Evolutionary conservation across 2,797 vertebrate species (phyloP).

Genomic region (Heteromormyrus szaboi): DNA sequence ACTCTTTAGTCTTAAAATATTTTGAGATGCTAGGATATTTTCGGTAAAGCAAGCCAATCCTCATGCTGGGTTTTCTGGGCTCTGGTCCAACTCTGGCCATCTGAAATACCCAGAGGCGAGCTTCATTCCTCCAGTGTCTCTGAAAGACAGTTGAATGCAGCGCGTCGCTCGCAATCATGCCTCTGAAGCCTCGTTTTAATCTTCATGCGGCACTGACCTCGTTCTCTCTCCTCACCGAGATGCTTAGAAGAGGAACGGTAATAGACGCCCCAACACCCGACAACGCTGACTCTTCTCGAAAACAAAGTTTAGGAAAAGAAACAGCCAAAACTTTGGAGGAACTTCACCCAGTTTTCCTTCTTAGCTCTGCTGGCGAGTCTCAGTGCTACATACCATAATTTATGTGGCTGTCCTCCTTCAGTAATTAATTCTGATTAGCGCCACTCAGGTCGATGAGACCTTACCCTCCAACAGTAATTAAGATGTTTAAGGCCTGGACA

Average conservation of each 20-base stretch:
- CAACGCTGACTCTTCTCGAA: background rate
- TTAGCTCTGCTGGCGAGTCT: background rate
- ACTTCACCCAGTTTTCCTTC: background rate
- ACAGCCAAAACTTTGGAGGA: background rate
- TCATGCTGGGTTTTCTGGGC: background rate
- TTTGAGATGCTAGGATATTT: background rate
- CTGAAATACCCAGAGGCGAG: background rate
- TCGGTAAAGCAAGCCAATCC: background rate
- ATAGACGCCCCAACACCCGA: background rate
- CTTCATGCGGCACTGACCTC: background rate
- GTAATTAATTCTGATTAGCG: conserved; percentile 21
- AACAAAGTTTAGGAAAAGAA: background rate
- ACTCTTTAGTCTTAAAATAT: background rate
- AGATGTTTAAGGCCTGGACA: conserved; percentile 8
- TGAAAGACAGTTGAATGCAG: background rate
- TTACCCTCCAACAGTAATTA: conserved; percentile 21
- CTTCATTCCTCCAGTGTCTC: background rate
- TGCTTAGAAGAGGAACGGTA: background rate
- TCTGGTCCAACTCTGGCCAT: background rate
- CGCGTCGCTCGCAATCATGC: background rate
- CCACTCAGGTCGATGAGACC: conserved; percentile 13
- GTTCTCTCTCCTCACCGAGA: background rate
- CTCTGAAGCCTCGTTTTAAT: background rate
- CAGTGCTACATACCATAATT: background rate
- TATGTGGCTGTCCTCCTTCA: background rate